phyloP scores from a whole-genome alignment of 1,140 invertebrate species.

The Aphaenogaster rudis region DNA sequence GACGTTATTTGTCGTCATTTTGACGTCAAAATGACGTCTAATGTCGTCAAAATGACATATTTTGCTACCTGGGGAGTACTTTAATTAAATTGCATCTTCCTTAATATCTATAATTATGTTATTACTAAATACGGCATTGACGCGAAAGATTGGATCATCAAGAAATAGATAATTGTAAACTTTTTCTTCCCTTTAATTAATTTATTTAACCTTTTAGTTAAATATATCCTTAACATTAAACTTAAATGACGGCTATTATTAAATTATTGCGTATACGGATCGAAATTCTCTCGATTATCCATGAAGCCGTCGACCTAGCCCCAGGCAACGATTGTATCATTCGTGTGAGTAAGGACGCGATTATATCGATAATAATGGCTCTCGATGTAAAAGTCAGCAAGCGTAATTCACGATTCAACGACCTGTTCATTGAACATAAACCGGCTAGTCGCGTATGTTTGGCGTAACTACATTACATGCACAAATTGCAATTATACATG shows the following conservation, averaged over 20 bases:
- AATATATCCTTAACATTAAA: neutral
- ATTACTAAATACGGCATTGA: neutral
- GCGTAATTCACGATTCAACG: conserved; percentile 62
- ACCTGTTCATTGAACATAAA: conserved; percentile 47
- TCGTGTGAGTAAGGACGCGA: conserved; percentile 48
- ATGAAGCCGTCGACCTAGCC: conserved; percentile 52
- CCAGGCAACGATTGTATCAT: conserved; percentile 50
- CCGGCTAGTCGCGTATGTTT: conserved; percentile 27
- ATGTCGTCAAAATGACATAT: too few species aligned
- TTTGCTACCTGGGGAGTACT: neutral
- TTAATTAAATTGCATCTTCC: neutral
- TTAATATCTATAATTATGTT: conserved; percentile 12
- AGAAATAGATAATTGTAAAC: conserved; percentile 8
- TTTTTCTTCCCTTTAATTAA: neutral
- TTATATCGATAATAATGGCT: conserved; percentile 59
- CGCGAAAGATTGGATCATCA: neutral
- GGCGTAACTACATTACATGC: conserved; percentile 44
- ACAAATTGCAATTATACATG: conserved; percentile 50
- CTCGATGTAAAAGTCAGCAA: conserved; percentile 41
- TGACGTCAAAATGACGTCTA: too few species aligned
- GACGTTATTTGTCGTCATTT: too few species aligned
- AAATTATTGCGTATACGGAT: conserved; percentile 29
- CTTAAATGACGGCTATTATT: conserved; percentile 41
- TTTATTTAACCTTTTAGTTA: conserved; percentile 10
- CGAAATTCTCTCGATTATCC: conserved; percentile 32